These are phyloP conservation scores for Gracilinanus agilis DNA, from an alignment of 2,113 vertebrate genomes.

Conservation along the genomic window DNA sequence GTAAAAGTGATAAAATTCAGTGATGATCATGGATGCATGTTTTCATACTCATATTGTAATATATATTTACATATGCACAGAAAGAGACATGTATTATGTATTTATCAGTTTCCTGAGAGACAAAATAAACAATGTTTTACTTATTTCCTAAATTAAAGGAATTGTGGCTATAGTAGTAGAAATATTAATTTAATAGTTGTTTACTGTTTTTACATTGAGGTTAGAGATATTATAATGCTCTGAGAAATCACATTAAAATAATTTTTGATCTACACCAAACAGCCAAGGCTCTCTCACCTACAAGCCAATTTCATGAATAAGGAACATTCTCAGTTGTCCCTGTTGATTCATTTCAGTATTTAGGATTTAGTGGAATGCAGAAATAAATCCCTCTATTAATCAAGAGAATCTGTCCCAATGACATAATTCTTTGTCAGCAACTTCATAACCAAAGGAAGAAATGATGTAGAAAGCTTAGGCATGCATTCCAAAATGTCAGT, in stretches of 20 bases:
- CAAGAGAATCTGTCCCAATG: background rate
- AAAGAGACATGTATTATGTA: too few relatives aligned
- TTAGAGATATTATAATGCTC: background rate
- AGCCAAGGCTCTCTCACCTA: background rate
- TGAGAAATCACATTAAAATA: background rate
- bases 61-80: background rate
- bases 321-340: background rate
- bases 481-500: background rate
- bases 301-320: background rate
- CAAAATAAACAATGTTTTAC: background rate
- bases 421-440: background rate
- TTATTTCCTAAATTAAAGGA: background rate
- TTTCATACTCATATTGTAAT: background rate
- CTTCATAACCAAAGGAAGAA: background rate
- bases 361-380: background rate
- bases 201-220: background rate
- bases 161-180: background rate
- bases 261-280: background rate
- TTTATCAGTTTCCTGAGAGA: background rate
- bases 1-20: background rate
- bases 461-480: background rate
- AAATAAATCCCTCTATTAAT: background rate
- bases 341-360: background rate
- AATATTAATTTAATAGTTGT: background rate
- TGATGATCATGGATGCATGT: background rate